Conservation (phyloP, 2,113 vertebrate genomes). For the Laticauda colubrina region DNA sequence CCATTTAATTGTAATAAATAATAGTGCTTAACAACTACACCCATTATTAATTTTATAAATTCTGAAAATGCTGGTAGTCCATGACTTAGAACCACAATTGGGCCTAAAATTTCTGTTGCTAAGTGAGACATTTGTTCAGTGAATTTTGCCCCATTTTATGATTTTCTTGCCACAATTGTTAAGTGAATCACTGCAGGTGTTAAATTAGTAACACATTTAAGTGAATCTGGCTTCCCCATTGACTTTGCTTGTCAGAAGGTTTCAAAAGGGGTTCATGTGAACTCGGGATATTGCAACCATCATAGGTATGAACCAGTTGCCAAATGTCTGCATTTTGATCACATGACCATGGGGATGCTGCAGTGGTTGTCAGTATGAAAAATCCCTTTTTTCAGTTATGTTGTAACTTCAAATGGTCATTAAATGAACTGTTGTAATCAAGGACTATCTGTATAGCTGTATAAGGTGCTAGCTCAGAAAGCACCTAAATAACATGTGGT, state of each 20-base stretch:
- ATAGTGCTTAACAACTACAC: background rate
- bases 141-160: background rate
- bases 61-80: background rate
- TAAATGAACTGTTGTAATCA: background rate
- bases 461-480: background rate
- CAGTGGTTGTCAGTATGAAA: background rate
- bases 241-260: background rate
- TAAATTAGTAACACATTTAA: background rate
- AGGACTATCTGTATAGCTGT: background rate
- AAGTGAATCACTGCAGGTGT: background rate
- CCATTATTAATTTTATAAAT: background rate
- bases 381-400: background rate
- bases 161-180: background rate
- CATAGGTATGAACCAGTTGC: background rate
- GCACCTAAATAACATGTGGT: background rate
- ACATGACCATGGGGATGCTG: background rate
- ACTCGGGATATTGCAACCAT: background rate
- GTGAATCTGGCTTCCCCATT: background rate
- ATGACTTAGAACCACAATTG: background rate
- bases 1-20: background rate
- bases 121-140: background rate
- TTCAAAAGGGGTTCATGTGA: background rate
- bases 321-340: background rate
- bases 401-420: background rate
- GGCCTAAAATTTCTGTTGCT: background rate